Evolutionary conservation across 2,797 vertebrate species (phyloP).

Genomic region (Balearica regulorum): DNA sequence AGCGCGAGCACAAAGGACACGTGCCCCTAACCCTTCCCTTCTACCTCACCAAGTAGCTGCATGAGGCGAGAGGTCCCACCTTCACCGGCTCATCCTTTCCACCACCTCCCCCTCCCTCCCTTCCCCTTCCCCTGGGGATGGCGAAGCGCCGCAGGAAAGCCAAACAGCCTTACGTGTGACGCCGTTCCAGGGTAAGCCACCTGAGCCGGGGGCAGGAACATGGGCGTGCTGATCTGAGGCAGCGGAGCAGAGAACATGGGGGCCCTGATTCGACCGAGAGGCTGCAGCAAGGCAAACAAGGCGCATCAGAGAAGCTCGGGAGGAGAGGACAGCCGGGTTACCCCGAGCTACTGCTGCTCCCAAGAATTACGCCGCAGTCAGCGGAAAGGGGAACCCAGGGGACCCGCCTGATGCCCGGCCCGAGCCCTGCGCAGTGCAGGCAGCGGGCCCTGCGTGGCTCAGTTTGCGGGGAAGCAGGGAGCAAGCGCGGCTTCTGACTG

Average conservation of each 20-base stretch:
- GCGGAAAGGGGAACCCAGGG: not conserved
- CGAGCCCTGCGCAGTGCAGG: not conserved
- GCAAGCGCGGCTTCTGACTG: not conserved
- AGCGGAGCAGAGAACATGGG: slow-evolving; percentile 72
- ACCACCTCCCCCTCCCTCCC: not conserved
- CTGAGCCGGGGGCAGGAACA: slow-evolving; percentile 74
- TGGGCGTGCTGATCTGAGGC: slow-evolving; percentile 72
- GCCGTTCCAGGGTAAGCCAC: slow-evolving; percentile 72
- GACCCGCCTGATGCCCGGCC: not conserved
- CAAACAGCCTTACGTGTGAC: slow-evolving; percentile 68
- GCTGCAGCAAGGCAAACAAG: slow-evolving; percentile 48
- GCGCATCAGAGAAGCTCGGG: not conserved
- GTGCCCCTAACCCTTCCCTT: not conserved
- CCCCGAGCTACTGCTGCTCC: rapidly evolving
- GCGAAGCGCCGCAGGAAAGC: not conserved
- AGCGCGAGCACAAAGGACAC: rapidly evolving
- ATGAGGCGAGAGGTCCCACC: not conserved
- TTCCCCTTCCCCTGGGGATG: not conserved
- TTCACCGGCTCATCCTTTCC: not conserved
- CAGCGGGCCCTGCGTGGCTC: not conserved
- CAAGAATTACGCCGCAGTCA: rapidly evolving
- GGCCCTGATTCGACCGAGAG: slow-evolving; percentile 77
- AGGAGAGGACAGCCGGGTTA: not conserved
- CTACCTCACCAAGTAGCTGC: rapidly evolving
- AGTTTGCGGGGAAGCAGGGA: not conserved